Conservation (phyloP, 2,113 vertebrate species). For the Phylloscopus trochiloides region DNA sequence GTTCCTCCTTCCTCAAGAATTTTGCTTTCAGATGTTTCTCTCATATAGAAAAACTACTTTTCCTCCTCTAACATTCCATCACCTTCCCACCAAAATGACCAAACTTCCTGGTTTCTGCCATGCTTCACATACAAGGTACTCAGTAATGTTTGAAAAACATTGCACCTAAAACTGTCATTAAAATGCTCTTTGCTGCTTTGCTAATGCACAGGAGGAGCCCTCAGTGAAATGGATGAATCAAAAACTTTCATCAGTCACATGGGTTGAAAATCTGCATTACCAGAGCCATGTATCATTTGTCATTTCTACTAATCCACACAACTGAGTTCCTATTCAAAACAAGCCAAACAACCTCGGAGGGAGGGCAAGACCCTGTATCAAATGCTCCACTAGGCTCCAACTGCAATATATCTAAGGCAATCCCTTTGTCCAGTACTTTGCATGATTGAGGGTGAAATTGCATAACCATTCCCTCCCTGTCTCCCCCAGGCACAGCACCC, state of each 20-base stretch:
- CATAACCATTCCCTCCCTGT: background rate
- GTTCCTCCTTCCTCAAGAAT: background rate
- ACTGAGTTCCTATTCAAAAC: background rate
- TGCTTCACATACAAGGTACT: background rate
- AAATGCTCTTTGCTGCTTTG: background rate
- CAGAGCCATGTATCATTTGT: background rate
- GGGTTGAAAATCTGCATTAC: background rate
- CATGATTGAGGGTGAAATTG: conserved; percentile 14
- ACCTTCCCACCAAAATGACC: background rate
- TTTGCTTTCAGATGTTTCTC: background rate
- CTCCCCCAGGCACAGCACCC: conserved; percentile 5
- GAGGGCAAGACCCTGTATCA: background rate
- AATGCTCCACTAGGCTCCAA: background rate
- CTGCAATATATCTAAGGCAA: conserved; percentile 8
- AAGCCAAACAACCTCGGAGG: background rate
- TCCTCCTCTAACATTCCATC: background rate
- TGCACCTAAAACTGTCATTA: background rate
- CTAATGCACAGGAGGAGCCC: background rate
- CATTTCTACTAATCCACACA: background rate
- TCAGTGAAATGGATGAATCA: background rate
- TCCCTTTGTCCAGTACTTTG: background rate
- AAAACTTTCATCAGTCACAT: background rate
- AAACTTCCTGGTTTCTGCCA: background rate
- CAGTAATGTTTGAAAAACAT: background rate
- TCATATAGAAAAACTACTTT: background rate